Evolutionary conservation across 2,113 vertebrate genomes (phyloP).

Genomic region (Hiodon tergisus): DNA sequence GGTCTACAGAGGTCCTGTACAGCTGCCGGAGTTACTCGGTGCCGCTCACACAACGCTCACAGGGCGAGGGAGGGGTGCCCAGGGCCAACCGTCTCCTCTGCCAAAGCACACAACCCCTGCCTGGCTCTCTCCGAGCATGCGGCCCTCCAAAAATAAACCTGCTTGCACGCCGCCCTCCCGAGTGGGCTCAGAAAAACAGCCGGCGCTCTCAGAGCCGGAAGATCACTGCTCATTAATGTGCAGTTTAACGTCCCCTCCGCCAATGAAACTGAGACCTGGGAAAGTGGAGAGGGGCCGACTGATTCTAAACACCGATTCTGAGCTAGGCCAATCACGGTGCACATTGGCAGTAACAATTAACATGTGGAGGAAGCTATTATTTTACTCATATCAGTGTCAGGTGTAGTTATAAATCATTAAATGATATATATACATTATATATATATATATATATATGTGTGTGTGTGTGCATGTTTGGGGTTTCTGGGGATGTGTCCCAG

Average conservation of each 20-base stretch:
- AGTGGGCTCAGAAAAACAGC: constrained; percentile 28
- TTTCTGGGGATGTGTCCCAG: too few species aligned
- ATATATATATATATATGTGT: too few species aligned
- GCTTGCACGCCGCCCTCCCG: constrained; percentile 26
- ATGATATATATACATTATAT: too few species aligned
- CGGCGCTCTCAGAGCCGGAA: constrained; percentile 18
- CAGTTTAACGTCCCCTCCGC: constrained; percentile 27
- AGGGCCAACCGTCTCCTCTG: constrained; percentile 49
- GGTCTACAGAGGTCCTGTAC: constrained; percentile 18
- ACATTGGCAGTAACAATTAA: too few species aligned
- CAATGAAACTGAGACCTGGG: constrained; percentile 9
- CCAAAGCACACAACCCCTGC: constrained; percentile 48
- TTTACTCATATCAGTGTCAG: too few species aligned
- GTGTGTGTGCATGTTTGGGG: too few species aligned
- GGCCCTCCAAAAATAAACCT: constrained; percentile 42
- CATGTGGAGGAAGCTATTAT: too few species aligned
- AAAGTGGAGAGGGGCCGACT: constrained; percentile 4
- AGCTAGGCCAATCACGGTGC: too few species aligned
- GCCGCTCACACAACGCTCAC: constrained; percentile 29
- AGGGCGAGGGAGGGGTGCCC: constrained; percentile 35
- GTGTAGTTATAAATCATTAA: too few species aligned
- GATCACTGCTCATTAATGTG: constrained; percentile 35
- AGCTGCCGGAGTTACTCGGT: constrained; percentile 36
- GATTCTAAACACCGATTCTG: neutral
- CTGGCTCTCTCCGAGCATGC: constrained; percentile 40